These are phyloP conservation scores for Plotosus lineatus DNA, from an alignment of 2,113 vertebrate species.

Conservation along the genomic window DNA sequence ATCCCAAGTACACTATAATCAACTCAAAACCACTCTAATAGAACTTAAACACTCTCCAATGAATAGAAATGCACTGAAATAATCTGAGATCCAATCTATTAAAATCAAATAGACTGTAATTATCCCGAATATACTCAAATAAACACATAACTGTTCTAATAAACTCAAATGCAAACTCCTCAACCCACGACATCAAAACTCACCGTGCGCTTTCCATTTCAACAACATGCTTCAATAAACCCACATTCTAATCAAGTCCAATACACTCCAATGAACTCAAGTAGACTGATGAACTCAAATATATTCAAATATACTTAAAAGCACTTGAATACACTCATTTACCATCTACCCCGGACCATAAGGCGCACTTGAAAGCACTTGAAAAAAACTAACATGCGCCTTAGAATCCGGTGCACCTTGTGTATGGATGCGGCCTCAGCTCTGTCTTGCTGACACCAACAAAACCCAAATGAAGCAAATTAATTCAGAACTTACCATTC, in stretches of 20 bases:
- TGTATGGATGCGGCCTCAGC: no score
- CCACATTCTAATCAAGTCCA: background rate
- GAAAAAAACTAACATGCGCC: no score
- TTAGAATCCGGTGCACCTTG: no score
- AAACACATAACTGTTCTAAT: background rate
- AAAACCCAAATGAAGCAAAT: no score
- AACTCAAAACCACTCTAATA: background rate
- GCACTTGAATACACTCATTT: no score
- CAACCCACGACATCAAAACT: background rate
- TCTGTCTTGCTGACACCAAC: no score
- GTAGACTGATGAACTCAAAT: background rate
- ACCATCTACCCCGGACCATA: no score
- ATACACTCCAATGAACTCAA: background rate
- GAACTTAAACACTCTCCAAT: no score
- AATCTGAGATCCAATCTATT: background rate
- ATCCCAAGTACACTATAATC: background rate
- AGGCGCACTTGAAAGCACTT: no score
- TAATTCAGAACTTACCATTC: no score
- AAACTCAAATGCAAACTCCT: background rate
- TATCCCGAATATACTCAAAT: background rate
- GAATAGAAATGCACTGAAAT: background rate
- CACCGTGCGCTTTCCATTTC: fast-evolving
- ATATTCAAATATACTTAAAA: background rate
- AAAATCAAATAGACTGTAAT: background rate
- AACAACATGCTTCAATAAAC: background rate